These are phyloP conservation scores for Heliconius charithonia DNA, from an alignment of 2,888 invertebrate genomes.

Conservation along the genomic window DNA sequence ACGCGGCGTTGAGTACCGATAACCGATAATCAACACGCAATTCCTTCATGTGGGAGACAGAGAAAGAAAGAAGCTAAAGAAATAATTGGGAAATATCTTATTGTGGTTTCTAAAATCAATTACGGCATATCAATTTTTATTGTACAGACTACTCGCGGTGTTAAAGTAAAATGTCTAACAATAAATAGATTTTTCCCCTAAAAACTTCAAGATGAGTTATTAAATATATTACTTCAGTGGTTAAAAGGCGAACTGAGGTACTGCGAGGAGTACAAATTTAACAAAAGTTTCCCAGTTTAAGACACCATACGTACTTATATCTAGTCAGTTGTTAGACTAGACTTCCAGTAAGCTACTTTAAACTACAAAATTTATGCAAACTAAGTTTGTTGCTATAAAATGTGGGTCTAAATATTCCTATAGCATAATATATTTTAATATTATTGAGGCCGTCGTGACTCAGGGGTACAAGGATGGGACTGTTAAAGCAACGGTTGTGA, in stretches of 20 bases:
- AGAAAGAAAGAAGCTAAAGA: too few species aligned
- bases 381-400: constrained; percentile 1
- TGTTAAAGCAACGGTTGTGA: too few species aligned
- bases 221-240: background rate
- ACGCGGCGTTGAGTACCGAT: too few species aligned
- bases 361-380: constrained; percentile 12
- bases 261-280: background rate
- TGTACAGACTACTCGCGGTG: too few species aligned
- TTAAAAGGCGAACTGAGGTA: background rate
- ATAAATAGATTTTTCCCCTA: background rate
- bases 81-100: too few species aligned
- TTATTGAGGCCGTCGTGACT: too few species aligned
- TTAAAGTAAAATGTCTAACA: background rate
- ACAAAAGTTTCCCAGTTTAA: constrained; percentile 7
- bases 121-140: background rate
- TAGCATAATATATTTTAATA: background rate
- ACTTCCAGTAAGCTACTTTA: constrained; percentile 5
- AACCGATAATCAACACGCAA: too few species aligned
- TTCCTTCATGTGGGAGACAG: too few species aligned
- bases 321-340: background rate
- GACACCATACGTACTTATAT: background rate
- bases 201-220: background rate
- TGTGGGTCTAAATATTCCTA: background rate
- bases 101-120: too few species aligned
- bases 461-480: too few species aligned